These are phyloP conservation scores for Rhagoletis zephyria DNA, from an alignment of 1,140 invertebrate genomes.

Conservation along the genomic window DNA sequence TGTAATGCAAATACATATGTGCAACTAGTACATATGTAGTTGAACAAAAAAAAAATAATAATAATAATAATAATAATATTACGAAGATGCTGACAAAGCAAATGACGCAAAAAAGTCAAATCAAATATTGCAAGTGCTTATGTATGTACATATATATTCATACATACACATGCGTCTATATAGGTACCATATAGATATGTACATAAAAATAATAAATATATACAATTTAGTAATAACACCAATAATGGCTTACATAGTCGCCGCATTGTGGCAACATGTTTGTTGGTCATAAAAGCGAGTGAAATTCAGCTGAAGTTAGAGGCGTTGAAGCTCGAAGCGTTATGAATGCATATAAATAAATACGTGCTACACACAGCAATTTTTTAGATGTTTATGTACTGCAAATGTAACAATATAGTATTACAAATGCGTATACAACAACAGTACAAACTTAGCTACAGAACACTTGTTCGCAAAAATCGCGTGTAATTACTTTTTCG, in stretches of 20 bases:
- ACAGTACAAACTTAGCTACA: too few relatives aligned
- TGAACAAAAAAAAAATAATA: too few relatives aligned
- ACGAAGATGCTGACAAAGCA: not conserved
- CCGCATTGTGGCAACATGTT: slow-evolving; percentile 20
- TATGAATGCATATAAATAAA: not conserved
- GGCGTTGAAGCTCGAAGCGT: not conserved
- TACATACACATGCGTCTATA: not conserved
- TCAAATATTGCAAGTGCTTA: not conserved
- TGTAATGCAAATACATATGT: too few relatives aligned
- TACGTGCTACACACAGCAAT: not conserved
- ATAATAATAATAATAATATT: too few relatives aligned
- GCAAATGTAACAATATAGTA: too few relatives aligned
- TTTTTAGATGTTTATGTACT: too few relatives aligned
- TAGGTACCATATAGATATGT: too few relatives aligned
- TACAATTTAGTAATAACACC: not conserved
- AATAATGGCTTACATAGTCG: not conserved
- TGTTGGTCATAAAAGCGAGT: slow-evolving; percentile 18
- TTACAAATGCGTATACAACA: too few relatives aligned
- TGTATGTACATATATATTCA: not conserved
- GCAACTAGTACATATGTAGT: too few relatives aligned
- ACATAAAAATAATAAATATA: not conserved
- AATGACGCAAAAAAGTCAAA: not conserved
- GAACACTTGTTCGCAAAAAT: too few relatives aligned
- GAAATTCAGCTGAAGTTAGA: not conserved
- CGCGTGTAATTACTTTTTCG: too few relatives aligned